phyloP scores from a whole-genome alignment of 2,113 vertebrate genomes.

The Baryphthengus martii region DNA sequence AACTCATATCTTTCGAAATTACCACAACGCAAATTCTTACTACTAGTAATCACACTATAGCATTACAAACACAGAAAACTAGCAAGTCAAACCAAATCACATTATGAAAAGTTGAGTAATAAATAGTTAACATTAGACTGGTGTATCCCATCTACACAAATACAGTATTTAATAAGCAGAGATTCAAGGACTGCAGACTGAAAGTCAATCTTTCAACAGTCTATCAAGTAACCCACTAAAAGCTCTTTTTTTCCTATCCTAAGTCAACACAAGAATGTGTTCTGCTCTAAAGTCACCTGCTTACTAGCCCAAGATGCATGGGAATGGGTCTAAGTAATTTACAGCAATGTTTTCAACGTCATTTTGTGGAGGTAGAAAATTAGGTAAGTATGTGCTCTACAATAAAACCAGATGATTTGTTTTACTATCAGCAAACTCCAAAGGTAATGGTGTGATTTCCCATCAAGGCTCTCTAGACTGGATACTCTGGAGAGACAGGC shows the following conservation, averaged over 20 bases:
- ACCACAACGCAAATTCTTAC: background rate
- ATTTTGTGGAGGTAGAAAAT: background rate
- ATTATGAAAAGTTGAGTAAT: background rate
- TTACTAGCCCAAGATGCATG: background rate
- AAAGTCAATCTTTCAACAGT: background rate
- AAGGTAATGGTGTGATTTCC: background rate
- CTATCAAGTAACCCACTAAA: background rate
- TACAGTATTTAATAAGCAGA: background rate
- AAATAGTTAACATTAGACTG: background rate
- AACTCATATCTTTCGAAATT: accelerated
- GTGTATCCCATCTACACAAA: background rate
- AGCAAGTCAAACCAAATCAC: background rate
- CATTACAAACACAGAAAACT: background rate
- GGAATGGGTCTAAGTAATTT: background rate
- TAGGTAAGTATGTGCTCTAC: background rate
- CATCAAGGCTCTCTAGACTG: background rate
- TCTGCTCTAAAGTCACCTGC: background rate
- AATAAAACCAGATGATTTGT: background rate
- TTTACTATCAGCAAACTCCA: background rate
- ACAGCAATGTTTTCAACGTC: background rate
- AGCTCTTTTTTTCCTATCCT: background rate
- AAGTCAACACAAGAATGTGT: background rate
- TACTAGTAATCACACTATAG: background rate
- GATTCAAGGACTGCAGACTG: background rate
- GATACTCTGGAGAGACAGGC: background rate